A percentile compares a stretch with the other conserved stretches of the same genome.
Evolutionary conservation across 2,113 vertebrate species (phyloP).

Genomic region (Xiphorhynchus elegans): DNA sequence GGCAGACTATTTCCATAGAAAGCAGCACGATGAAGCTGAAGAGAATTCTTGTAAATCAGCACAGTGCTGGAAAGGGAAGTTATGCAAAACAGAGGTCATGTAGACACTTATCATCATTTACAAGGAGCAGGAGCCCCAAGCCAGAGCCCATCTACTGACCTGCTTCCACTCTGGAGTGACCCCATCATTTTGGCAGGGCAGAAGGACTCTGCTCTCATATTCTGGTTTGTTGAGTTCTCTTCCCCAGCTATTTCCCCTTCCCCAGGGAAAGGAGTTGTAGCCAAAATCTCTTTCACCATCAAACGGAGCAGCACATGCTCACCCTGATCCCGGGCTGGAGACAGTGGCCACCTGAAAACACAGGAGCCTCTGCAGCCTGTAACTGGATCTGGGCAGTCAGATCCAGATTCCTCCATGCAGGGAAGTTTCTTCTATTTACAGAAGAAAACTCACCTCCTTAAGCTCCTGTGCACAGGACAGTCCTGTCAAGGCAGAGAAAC

Average conservation of each 20-base stretch:
- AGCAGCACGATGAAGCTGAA: neutral
- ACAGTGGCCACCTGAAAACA: neutral
- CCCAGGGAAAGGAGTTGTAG: neutral
- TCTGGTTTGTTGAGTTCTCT: neutral
- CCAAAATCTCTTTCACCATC: neutral
- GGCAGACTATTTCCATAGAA: neutral
- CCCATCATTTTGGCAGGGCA: neutral
- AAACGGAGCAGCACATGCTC: fast-evolving
- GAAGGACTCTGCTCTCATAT: neutral
- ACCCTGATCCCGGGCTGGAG: neutral
- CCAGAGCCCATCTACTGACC: neutral
- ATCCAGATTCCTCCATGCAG: neutral
- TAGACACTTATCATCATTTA: neutral
- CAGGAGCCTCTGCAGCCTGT: neutral
- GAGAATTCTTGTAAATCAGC: neutral
- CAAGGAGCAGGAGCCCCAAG: neutral
- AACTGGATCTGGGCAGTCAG: neutral
- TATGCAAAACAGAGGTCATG: neutral
- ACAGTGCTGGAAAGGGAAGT: neutral
- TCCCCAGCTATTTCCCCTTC: neutral
- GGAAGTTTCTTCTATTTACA: neutral
- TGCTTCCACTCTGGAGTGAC: neutral
- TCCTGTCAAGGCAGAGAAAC: neutral
- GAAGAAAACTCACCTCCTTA: neutral
- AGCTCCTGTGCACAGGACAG: neutral